Evolutionary conservation across 2,113 vertebrate genomes (phyloP), one percentile per base, ranked within the genome.

Genomic region (Fukomys damarensis): DNA sequence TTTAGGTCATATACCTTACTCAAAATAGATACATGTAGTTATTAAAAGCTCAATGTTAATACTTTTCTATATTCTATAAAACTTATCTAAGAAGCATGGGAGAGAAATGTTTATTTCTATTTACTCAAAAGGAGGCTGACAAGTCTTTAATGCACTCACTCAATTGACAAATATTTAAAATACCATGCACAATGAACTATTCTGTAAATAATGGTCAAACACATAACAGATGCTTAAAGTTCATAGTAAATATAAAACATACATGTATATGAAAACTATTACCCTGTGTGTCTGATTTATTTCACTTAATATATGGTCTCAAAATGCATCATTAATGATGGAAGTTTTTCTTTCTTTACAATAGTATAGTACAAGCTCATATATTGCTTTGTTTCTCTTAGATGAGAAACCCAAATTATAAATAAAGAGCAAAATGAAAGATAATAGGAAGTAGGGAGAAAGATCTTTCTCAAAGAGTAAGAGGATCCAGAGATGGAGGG

Each of bases 131-230:
- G 35, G 66, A 84, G 30, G 19, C 56, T 95, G 41, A n/a, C 22
- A 80, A 89, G 32, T 22, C 28, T 38, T 56, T 59, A 94, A 83
- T 38, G 13, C 0, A 76, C 8, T 85, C 28, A 46, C 2, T 82
- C 26, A 54, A 14, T 49, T 14, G 80, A 16, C 30, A 86, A 79
- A 81, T 92, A 38, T 86, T 80, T 92, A 43, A 79, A 49, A 46
- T 77, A 58, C 28, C 16, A 80, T 35, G 17, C 14, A 87, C 46
- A 77, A n/a, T 41, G 26, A 54, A 83, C 19, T 61, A 20, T 63
- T 95, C 46, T 89, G 76, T 85, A 96, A 93, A 59, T 41, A 85
- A 32, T 61, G 35, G 91, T 76, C 65, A 95, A 93, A 92, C 9
- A 82, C 16, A 66, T 58, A 85, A 41, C 28, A 30, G 20, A 88